phyloP scores from a whole-genome alignment of 2,113 vertebrate species.

The Chaenocephalus aceratus region DNA sequence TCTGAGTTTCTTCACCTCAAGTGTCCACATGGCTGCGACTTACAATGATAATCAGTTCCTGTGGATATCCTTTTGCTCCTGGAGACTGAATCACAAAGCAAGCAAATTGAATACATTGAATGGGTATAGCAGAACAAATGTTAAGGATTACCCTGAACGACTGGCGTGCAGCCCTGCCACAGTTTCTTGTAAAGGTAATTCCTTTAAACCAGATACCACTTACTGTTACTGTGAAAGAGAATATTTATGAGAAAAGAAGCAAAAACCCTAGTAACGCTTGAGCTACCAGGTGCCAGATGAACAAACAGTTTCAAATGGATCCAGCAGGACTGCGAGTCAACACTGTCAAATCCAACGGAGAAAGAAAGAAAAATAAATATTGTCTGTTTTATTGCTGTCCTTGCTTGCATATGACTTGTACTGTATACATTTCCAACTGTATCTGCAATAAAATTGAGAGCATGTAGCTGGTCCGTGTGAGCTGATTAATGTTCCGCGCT shows the following conservation, averaged over 20 bases:
- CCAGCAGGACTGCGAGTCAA: neutral
- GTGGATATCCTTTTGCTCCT: neutral
- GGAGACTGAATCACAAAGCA: conserved; percentile 1
- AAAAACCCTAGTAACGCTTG: neutral
- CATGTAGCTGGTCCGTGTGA: conserved; percentile 55
- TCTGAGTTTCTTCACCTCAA: neutral
- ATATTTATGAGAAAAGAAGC: neutral
- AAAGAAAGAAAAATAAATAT: neutral
- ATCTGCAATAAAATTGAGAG: conserved; percentile 70
- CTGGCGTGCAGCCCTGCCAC: neutral
- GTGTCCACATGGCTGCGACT: neutral
- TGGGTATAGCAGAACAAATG: neutral
- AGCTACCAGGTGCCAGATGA: neutral
- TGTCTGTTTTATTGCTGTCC: conserved; percentile 4
- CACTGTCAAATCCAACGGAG: neutral
- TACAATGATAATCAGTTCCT: conserved; percentile 11
- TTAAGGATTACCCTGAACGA: neutral
- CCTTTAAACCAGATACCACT: neutral
- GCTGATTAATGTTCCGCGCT: conserved; percentile 71
- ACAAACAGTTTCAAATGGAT: neutral
- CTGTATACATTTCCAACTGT: conserved; percentile 54
- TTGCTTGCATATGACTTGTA: conserved; percentile 25
- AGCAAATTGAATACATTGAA: neutral
- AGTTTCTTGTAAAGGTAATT: conserved; percentile 30
- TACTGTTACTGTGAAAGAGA: neutral